Base-by-base conservation (phyloP, 2,888 invertebrate species). In the Ormia ochracea region DNA sequence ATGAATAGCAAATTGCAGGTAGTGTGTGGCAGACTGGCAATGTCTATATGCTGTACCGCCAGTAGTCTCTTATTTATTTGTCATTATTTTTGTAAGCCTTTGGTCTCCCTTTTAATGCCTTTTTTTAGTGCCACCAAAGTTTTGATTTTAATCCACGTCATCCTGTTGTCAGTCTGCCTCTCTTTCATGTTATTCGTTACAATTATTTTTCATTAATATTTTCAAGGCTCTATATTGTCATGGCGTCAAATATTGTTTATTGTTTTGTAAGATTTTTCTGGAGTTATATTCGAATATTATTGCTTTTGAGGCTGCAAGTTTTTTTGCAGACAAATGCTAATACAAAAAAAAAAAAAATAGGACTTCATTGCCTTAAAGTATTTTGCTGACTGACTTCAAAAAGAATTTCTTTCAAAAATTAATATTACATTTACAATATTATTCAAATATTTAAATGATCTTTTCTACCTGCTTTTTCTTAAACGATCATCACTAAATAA, bases 141-240 rank as follows among this genome's bases (percentile, higher is more conserved):
- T 10, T 31, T n/a, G 7, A 10, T 70, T 59, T 66, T 70, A 78
- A 78, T 70, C 68, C 78, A 65, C 70, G 56, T 82, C 81, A 81
- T 82, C 63, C 73, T 68, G 75, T 77, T 79, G 79, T 69, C 73
- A 66, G 33, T 54, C 1, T 19, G 23, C 4, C 52, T 65, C 12
- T 50, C 9, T 52, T 61, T 45, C 26, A 9, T 70, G 26, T 36
- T 14, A 28, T 65, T 66, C 80, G 74, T 75, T 59, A 74, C 81
- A 82, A 81, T 81, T 81, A 72, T 81, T 70, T 69, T 58, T 63
- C n/a, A 12, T 50, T 56, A 19, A 23, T 69, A 28, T 48, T 63
- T 58, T 74, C 26, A 56, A 48, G 38, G 65, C 70, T 59, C 72
- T 43, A 21, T 36, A 36, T 43, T 43, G n/a, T 3, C 1, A 52